A percentile compares a stretch with the other conserved stretches of the same genome.
phyloP scores from a whole-genome alignment of 2,888 invertebrate species.

The Diarsia rubi region DNA sequence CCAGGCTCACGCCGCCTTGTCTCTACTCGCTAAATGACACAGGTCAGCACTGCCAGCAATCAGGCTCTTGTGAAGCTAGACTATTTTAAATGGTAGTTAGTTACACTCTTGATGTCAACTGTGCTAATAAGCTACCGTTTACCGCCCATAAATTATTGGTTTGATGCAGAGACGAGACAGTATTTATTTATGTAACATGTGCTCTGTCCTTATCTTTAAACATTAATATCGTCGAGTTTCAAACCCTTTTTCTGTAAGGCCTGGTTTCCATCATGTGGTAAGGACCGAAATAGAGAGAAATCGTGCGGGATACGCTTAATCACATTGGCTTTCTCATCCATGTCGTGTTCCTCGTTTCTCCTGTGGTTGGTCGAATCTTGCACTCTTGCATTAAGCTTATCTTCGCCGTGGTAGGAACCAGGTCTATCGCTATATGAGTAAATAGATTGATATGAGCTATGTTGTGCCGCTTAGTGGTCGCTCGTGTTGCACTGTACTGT shows the following conservation, averaged over 20 bases:
- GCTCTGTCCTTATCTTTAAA: neutral
- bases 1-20: slow-evolving; percentile 95
- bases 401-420: neutral
- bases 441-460: slow-evolving; percentile 6
- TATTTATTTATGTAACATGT: neutral
- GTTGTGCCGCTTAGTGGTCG: slow-evolving; percentile 3
- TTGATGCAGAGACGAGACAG: neutral
- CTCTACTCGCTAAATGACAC: slow-evolving; percentile 95
- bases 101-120: neutral
- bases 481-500: slow-evolving; percentile 24
- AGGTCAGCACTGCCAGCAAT: slow-evolving; percentile 87
- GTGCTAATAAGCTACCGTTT: neutral
- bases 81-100: neutral
- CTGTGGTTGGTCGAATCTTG: neutral
- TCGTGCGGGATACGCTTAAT: neutral
- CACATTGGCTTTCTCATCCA: neutral
- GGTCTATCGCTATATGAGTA: neutral
- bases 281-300: neutral
- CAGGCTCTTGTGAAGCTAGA: neutral
- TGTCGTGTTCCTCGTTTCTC: neutral
- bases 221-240: neutral
- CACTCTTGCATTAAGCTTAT: neutral
- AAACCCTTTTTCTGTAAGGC: neutral
- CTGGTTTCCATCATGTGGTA: neutral
- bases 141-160: neutral